These are phyloP conservation scores for Lethrus apterus DNA, from an alignment of 1,140 invertebrate species.

Conservation along the genomic window DNA sequence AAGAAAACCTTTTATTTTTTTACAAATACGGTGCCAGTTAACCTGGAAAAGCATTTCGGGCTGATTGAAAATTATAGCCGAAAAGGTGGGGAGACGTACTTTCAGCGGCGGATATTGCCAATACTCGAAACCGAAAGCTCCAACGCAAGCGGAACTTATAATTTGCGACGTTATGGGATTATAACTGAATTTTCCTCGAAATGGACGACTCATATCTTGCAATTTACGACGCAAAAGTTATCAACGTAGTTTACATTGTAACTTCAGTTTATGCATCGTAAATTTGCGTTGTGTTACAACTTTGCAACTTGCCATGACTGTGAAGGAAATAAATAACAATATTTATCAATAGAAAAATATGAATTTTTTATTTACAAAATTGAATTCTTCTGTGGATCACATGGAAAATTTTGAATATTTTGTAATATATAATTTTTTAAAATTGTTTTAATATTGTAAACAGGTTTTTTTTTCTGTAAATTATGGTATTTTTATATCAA, in stretches of 20 bases:
- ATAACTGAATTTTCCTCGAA: conserved; percentile 13
- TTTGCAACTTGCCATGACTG: too few relatives aligned
- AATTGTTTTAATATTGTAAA: too few relatives aligned
- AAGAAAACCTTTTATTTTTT: neutral
- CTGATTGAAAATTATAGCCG: neutral
- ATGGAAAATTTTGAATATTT: too few relatives aligned
- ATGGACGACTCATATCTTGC: neutral
- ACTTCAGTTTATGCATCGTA: conserved; percentile 9
- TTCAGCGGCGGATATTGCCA: conserved; percentile 7
- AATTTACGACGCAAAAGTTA: conserved; percentile 10
- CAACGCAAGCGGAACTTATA: conserved; percentile 11
- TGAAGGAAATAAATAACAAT: too few relatives aligned
- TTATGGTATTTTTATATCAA: too few relatives aligned
- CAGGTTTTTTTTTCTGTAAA: too few relatives aligned
- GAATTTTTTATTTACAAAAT: too few relatives aligned
- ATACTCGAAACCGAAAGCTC: conserved; percentile 7
- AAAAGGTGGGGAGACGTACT: neutral
- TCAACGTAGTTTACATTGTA: conserved; percentile 9
- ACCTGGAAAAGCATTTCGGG: neutral
- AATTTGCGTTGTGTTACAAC: too few relatives aligned
- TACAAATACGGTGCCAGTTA: neutral
- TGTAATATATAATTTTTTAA: too few relatives aligned
- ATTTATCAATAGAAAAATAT: too few relatives aligned
- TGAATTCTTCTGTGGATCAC: too few relatives aligned
- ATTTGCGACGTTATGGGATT: conserved; percentile 13